Evolutionary conservation across 1,140 invertebrate genomes (phyloP).

Genomic region (Whitmania pigra): DNA sequence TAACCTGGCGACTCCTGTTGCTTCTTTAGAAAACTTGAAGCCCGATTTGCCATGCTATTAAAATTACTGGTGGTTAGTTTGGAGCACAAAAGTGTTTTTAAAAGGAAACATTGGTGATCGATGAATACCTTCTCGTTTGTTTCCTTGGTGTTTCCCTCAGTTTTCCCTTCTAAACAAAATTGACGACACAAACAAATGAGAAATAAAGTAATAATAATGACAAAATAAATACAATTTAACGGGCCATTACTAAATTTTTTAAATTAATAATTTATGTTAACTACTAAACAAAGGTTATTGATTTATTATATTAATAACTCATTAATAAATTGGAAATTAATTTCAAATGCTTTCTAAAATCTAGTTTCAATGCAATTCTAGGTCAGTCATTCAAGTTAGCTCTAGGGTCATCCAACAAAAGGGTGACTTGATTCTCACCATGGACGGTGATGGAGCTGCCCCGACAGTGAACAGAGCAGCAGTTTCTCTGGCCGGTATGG

Average conservation of each 20-base stretch:
- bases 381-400: no score
- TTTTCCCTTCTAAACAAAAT: background rate
- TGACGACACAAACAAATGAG: background rate
- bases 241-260: no score
- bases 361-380: background rate
- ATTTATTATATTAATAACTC: no score
- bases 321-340: background rate
- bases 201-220: background rate
- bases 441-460: background rate
- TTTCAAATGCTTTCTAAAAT: background rate
- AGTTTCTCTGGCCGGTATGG: background rate
- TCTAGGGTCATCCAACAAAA: no score
- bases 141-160: conserved; percentile 4
- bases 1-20: background rate
- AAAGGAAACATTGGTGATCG: no score
- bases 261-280: no score
- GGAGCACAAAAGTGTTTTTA: no score
- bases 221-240: no score
- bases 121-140: background rate
- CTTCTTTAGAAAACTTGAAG: conserved; percentile 6
- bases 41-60: background rate
- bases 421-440: background rate
- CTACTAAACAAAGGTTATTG: no score
- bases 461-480: background rate
- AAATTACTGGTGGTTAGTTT: background rate